Evolutionary conservation across 2,113 vertebrate genomes (phyloP), one percentile per base, ranked within the genome.

Genomic region (Hemiscyllium ocellatum): DNA sequence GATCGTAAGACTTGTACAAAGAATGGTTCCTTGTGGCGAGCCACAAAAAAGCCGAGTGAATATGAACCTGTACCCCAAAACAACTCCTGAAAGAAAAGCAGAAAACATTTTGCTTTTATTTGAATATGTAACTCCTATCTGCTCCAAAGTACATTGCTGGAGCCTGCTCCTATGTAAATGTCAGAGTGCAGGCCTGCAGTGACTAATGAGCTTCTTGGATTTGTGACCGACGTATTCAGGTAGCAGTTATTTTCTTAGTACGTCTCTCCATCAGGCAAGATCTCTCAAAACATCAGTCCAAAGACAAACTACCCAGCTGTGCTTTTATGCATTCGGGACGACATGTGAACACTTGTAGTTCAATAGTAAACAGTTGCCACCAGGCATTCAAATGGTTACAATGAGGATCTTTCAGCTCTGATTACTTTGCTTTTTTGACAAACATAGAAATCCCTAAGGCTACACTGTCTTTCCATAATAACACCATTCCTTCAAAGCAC

Each of bases 321-420:
- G 61, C 47, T 95, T 47, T 72, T 33, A 42, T 50, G 15, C 69
- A 17, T 68, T 33, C 42, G 5, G 68, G 26, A 72, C 17, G 69
- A 66, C 94, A 95, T 70, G 26, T 72, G 42, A 70, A 33, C 68
- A 76, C 94, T 95, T 95, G 69, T 50, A 72, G 42, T 72, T 72
- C 68, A 95, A 95, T 95, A 52, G 72, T 95, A 76, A 95, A 94
- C 90, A 95, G 69, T 95, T 72, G 61, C 87, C 50, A 8, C 29
- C 50, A 50, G n/a, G 42, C 93, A 8, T 13, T 94, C 90, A 93
- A 66, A 66, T 24, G 12, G 61, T 42, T 65, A 90, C 90, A 68
- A 68, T 37, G 47, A 50, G 69, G 68, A 76, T 37, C 68, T 95
- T 95, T 95, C 66, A 72, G 69, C 94, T 29, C 68, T 72, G 94